Percentiles rank a stretch among this genome's conserved stretches.
phyloP scores from a whole-genome alignment of 2,113 vertebrate genomes.

The Cyrtonyx montezumae region DNA sequence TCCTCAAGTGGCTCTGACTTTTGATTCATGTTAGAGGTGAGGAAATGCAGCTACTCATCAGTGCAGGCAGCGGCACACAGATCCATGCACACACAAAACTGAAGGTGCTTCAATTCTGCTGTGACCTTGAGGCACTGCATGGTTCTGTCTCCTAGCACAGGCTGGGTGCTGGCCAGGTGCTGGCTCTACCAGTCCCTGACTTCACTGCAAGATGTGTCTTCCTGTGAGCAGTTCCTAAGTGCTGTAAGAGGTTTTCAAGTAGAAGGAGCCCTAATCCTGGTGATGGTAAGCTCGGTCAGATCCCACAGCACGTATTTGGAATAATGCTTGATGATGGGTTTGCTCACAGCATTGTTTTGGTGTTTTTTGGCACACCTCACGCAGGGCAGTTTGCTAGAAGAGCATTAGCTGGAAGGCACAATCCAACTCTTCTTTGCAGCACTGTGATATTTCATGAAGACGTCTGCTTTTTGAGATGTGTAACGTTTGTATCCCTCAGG shows the following conservation, averaged over 20 bases:
- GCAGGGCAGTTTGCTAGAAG: not conserved
- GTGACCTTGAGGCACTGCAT: accelerated
- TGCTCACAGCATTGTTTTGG: not conserved
- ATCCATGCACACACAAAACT: accelerated
- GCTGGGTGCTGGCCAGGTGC: accelerated
- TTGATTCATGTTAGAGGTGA: accelerated
- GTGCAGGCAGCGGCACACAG: not conserved
- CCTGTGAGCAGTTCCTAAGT: not conserved
- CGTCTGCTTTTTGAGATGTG: not conserved
- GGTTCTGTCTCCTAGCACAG: not conserved
- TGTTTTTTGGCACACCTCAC: not conserved
- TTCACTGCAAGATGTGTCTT: not conserved
- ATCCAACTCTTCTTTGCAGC: not conserved
- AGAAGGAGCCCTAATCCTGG: not conserved
- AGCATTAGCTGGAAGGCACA: not conserved
- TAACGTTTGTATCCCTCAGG: accelerated
- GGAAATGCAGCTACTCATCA: not conserved
- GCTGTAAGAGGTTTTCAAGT: not conserved
- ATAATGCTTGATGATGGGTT: not conserved
- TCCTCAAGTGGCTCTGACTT: not conserved
- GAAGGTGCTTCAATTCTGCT: not conserved
- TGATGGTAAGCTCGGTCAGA: not conserved
- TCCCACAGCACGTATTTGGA: not conserved
- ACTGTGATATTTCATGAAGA: accelerated
- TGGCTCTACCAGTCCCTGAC: not conserved